Percentiles rank a stretch among this genome's conserved stretches.
Evolutionary conservation across 2,888 invertebrate genomes (phyloP).

Genomic region (Melitaea athalia): DNA sequence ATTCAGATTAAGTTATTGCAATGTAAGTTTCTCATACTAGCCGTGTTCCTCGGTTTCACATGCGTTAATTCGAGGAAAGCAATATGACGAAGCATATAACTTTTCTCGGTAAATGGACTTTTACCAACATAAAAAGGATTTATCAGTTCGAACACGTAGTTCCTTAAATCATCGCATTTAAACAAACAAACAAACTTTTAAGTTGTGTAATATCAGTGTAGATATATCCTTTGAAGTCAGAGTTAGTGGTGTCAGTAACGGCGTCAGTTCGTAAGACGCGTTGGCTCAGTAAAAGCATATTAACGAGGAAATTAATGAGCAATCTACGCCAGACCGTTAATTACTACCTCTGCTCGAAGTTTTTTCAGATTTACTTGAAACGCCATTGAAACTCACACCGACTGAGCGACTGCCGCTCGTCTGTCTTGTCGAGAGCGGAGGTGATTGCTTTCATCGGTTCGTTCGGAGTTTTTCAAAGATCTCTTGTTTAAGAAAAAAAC

Average conservation of each 20-base stretch:
- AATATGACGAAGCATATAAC: no score
- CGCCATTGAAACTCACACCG: constrained; percentile 35
- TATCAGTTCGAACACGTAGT: no score
- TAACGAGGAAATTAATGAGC: constrained; percentile 46
- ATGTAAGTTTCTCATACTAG: no score
- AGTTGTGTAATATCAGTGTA: neutral
- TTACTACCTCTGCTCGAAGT: constrained; percentile 40
- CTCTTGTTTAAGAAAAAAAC: neutral
- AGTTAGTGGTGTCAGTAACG: constrained; percentile 1
- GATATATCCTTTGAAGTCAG: neutral
- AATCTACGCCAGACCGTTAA: constrained; percentile 47
- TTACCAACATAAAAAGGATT: neutral
- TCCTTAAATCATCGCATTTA: no score
- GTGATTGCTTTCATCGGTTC: constrained; percentile 30
- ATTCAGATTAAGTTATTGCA: no score
- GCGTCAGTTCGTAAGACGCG: constrained; percentile 32
- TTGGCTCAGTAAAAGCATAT: constrained; percentile 40
- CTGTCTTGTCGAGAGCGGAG: constrained; percentile 25
- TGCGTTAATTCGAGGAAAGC: no score
- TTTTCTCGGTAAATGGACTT: no score
- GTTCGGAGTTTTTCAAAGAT: neutral
- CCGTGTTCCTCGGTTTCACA: no score
- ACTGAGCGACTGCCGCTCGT: constrained; percentile 10
- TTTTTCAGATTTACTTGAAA: constrained; percentile 35
- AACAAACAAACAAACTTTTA: no score